Percentiles rank a stretch among this genome's conserved stretches.
Evolutionary conservation across 2,113 vertebrate species (phyloP).

Genomic region (Tinamus guttatus): DNA sequence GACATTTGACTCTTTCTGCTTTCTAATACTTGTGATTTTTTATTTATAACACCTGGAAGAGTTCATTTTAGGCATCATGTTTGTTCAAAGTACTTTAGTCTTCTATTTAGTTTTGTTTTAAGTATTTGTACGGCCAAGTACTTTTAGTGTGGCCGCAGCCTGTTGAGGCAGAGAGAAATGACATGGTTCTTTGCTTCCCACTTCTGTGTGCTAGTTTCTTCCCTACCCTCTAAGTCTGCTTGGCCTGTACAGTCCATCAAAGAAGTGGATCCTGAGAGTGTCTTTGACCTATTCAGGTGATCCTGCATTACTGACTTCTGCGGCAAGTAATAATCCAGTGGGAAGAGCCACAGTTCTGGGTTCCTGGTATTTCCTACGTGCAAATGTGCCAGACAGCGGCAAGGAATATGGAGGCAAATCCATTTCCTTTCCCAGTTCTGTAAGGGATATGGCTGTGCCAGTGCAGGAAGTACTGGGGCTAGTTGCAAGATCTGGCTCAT

Average conservation of each 20-base stretch:
- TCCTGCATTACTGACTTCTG: neutral
- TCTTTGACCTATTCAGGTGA: neutral
- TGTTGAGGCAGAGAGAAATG: neutral
- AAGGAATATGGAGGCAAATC: neutral
- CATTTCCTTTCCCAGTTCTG: neutral
- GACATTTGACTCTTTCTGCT: accelerated
- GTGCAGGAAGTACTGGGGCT: too few species aligned
- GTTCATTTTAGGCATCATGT: neutral
- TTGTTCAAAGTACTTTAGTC: neutral
- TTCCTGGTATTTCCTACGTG: accelerated
- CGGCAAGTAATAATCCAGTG: neutral
- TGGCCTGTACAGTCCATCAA: neutral
- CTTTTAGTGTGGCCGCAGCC: neutral
- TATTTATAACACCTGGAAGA: neutral
- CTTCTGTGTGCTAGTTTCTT: neutral
- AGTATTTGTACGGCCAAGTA: neutral
- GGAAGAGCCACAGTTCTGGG: neutral
- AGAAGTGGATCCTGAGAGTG: neutral
- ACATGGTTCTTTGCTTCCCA: neutral
- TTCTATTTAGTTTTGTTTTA: neutral
- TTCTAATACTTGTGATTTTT: neutral
- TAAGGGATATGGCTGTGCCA: neutral
- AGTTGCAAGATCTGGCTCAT: neutral
- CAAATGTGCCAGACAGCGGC: neutral
- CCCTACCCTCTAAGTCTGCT: neutral